phyloP scores from a whole-genome alignment of 2,888 invertebrate genomes.

The Macaria liturata region DNA sequence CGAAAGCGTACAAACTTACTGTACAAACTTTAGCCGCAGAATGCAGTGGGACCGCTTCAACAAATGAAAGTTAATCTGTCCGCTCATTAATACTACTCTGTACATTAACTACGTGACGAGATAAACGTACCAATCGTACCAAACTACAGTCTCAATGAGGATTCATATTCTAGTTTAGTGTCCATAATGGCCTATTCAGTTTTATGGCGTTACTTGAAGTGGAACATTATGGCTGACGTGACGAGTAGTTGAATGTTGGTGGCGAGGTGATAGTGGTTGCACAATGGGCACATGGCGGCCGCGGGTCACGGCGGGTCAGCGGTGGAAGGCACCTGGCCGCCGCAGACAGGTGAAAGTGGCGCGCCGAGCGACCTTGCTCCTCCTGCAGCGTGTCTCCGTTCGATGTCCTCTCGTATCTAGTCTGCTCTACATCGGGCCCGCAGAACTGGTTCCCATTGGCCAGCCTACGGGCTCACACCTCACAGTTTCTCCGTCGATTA shows the following conservation, averaged over 20 bases:
- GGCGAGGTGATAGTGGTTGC: conserved; percentile 9
- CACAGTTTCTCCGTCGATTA: conserved; percentile 23
- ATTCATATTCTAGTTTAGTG: conserved; percentile 1
- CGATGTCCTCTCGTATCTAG: conserved; percentile 36
- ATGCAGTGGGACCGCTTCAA: conserved; percentile 13
- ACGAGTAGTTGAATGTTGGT: conserved; percentile 20
- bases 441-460: conserved; percentile 9
- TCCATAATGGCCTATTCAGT: conserved; percentile 16
- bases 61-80: conserved; percentile 17
- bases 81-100: conserved; percentile 2
- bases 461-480: conserved; percentile 23
- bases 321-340: conserved; percentile 30
- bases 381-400: conserved; percentile 43
- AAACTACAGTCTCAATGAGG: conserved; percentile 1
- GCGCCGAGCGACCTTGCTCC: conserved; percentile 64
- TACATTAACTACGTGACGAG: conserved; percentile 2
- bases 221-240: conserved; percentile 14
- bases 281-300: conserved; percentile 19
- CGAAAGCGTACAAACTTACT: conserved; percentile 13
- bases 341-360: conserved; percentile 68
- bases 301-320: conserved; percentile 2
- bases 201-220: conserved; percentile 16
- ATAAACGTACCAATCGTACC: not conserved
- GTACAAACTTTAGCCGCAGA: conserved; percentile 10
- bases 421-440: conserved; percentile 17